Evolutionary conservation across 1,140 invertebrate genomes (phyloP), one percentile per base, ranked within the genome.

Genomic region (Anastrepha obliqua): DNA sequence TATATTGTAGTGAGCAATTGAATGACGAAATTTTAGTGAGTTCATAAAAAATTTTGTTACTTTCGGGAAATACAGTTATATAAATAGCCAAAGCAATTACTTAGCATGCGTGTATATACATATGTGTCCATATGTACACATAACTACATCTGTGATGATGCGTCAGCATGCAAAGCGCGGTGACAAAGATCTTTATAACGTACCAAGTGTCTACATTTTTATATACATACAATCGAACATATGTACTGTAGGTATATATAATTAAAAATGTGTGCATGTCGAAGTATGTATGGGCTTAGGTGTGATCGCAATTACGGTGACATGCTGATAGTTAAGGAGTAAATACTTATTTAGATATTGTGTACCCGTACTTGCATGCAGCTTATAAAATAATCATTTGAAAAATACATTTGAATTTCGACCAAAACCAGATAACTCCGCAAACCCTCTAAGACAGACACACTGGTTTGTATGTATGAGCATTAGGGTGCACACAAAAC

Each of bases 101-200:
- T 64, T 64, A 20, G 8, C 65, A 42, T 20, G 39, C 29, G 1
- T 70, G 39, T 29, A 70, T 44, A 70, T 11, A 42, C 15, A 74
- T 17, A 47, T 17, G 47, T 2, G 17, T 70, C 4, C 1, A 51
- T 74, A 51, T 74, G 39, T 15, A 44, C 11, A 0, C 39, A 39
- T 9, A 58, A 58, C 13, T 7, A 7, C 7, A 67, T 42, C 29
- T 67, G 29, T 67, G 39, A 67, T 67, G 65, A 67, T 67, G 65
- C 65, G 65, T 67, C 65, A 67, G 65, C 9, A 67, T 42, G 65
- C 29, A 42, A 67, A 67, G 65, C 39, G 65, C 29, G 29, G n/a
- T 8, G 9, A 67, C 39, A 9, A 29, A 7, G 64, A 67, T 13
- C 64, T 6, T 29, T 67, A 9, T 11, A 39, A 67, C 39, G 64